These are phyloP conservation scores for Agrotis clavis DNA, from an alignment of 2,888 invertebrate species.

Conservation along the genomic window DNA sequence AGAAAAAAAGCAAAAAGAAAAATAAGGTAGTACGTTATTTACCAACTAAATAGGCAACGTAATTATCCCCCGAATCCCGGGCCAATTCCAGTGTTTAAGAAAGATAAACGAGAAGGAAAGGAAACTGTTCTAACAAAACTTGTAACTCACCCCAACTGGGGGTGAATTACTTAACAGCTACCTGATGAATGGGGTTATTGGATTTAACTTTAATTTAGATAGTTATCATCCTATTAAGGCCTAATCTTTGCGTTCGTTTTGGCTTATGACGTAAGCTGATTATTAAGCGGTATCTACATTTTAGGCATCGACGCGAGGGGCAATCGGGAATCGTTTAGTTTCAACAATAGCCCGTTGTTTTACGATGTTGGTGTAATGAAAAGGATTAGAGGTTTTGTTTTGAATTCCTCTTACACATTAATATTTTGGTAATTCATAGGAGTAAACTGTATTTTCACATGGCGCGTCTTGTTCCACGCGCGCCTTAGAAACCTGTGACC, in stretches of 20 bases:
- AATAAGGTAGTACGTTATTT: constrained; percentile 79
- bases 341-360: constrained; percentile 17
- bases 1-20: constrained; percentile 72
- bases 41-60: constrained; percentile 85
- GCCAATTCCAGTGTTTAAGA: constrained; percentile 90
- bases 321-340: constrained; percentile 44
- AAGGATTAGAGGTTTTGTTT: constrained; percentile 1
- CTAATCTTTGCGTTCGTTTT: constrained; percentile 59
- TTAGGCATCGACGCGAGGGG: constrained; percentile 21
- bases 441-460: background rate
- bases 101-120: constrained; percentile 89
- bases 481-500: too few species aligned
- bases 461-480: too few species aligned
- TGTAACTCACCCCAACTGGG: constrained; percentile 76
- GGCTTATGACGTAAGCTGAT: constrained; percentile 54
- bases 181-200: constrained; percentile 73
- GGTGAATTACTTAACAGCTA: constrained; percentile 77
- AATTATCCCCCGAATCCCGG: constrained; percentile 87
- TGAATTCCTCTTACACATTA: too few species aligned
- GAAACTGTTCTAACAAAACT: constrained; percentile 85
- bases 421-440: too few species aligned
- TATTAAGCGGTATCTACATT: constrained; percentile 47
- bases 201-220: constrained; percentile 73
- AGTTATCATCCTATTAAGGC: constrained; percentile 64
- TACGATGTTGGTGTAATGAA: constrained; percentile 28